These are phyloP conservation scores for Plumapathes pennacea DNA, from an alignment of 92 coral and sea anemone species.

Conservation along the genomic window DNA sequence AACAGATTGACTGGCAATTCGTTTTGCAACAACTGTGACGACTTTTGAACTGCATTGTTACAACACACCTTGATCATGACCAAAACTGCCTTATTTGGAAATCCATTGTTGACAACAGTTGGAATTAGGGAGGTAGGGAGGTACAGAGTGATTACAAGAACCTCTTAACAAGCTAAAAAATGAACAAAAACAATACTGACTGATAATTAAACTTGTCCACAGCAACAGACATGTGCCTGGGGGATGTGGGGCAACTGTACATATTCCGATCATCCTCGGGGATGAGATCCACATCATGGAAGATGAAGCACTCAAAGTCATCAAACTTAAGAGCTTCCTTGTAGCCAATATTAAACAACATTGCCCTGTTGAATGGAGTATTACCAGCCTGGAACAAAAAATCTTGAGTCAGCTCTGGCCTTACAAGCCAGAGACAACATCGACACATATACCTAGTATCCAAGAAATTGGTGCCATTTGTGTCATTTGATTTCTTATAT, in stretches of 20 bases:
- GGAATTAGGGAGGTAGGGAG: no score
- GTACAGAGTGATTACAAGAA: no score
- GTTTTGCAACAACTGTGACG: no score
- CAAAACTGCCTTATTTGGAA: no score
- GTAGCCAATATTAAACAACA: constrained; percentile 92
- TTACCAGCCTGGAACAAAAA: constrained; percentile 63
- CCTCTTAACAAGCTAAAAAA: no score
- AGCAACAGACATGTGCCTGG: constrained; percentile 91
- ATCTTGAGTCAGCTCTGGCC: neutral
- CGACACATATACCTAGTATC: no score
- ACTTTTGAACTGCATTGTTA: no score
- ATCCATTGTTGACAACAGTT: no score
- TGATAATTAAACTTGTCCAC: constrained; percentile 78
- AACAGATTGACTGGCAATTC: no score
- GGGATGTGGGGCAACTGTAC: constrained; percentile 87
- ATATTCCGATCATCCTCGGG: constrained; percentile 92
- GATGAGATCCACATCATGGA: constrained; percentile 93
- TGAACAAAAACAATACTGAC: constrained; percentile 46
- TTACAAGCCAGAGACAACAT: neutral
- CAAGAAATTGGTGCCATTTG: no score
- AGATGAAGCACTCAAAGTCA: constrained; percentile 79
- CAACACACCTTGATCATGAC: no score
- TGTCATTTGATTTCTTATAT: no score
- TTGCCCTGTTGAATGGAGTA: constrained; percentile 88
- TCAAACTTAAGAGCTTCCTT: constrained; percentile 83